A percentile compares a stretch with the other conserved stretches of the same genome.
These are phyloP conservation scores for Trichonephila inaurata DNA, from an alignment of 1,140 invertebrate species.

Conservation along the genomic window DNA sequence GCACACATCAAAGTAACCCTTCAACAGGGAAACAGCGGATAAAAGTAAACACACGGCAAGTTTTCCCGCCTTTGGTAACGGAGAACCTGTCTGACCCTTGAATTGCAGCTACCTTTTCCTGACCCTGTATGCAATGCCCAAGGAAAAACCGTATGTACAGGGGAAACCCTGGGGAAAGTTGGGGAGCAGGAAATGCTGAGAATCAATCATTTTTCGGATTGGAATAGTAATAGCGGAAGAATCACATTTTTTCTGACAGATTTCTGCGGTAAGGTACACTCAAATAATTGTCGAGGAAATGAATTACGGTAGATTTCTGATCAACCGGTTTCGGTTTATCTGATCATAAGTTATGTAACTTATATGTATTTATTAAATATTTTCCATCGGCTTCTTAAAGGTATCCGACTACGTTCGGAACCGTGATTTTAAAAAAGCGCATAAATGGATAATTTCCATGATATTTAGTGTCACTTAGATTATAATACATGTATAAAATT, in stretches of 20 bases:
- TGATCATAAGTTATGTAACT: not conserved
- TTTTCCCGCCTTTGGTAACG: not conserved
- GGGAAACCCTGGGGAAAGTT: slow-evolving; percentile 2
- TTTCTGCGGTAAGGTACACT: not conserved
- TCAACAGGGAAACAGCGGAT: no score
- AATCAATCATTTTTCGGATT: not conserved
- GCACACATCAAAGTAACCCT: no score
- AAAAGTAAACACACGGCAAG: not conserved
- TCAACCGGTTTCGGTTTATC: no score
- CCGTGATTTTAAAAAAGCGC: no score
- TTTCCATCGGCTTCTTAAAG: no score
- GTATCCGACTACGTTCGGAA: no score
- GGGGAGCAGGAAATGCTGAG: slow-evolving; percentile 1
- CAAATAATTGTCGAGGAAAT: not conserved
- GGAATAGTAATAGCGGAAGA: not conserved
- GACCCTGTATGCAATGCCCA: not conserved
- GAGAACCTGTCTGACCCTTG: slow-evolving; percentile 14
- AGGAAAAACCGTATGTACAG: slow-evolving; percentile 37
- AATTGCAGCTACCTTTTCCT: not conserved
- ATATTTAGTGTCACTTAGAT: no score
- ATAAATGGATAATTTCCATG: no score
- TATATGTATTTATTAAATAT: no score
- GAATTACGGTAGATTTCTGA: no score
- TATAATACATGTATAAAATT: no score
- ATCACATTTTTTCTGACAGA: not conserved